Evolutionary conservation across 1,140 invertebrate genomes (phyloP).

Genomic region (Drosophila lowei): DNA sequence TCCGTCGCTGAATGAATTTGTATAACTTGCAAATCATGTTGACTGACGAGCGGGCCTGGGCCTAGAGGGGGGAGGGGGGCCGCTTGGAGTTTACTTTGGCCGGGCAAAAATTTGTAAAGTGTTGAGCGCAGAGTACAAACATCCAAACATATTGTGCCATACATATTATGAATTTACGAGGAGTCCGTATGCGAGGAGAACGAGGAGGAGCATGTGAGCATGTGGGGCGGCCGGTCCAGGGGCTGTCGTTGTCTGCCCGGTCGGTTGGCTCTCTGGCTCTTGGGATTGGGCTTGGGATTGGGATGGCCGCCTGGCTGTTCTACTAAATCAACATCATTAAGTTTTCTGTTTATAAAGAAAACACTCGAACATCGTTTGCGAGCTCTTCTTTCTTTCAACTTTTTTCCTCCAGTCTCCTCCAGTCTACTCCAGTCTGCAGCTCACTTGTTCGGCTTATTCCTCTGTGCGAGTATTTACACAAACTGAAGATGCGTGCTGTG

Average conservation of each 20-base stretch:
- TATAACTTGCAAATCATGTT: constrained; percentile 80
- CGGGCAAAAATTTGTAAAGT: constrained; percentile 62
- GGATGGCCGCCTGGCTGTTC: constrained; percentile 38
- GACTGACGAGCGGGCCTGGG: constrained; percentile 47
- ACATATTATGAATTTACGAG: constrained; percentile 61
- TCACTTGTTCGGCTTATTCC: constrained; percentile 63
- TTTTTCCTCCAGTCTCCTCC: constrained; percentile 27
- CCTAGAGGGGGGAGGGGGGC: neutral
- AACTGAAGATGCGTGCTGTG: constrained; percentile 64
- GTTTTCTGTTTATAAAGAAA: constrained; percentile 82
- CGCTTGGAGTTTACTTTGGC: constrained; percentile 46
- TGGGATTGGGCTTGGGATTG: no score
- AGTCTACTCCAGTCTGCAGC: constrained; percentile 17
- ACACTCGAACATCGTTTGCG: constrained; percentile 68
- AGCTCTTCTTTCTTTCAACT: constrained; percentile 40
- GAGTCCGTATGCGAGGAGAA: neutral
- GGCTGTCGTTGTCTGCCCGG: constrained; percentile 23
- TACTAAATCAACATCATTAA: constrained; percentile 81
- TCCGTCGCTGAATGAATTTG: constrained; percentile 70
- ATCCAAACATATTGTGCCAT: constrained; percentile 64
- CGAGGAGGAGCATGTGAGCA: neutral
- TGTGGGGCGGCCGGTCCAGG: constrained; percentile 10
- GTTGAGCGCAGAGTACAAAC: constrained; percentile 54
- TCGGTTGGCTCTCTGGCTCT: constrained; percentile 13
- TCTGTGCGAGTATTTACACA: constrained; percentile 64